Evolutionary conservation across 2,888 invertebrate species (phyloP), one percentile per base, ranked within the genome.

Genomic region (Theodoxus fluviatilis): DNA sequence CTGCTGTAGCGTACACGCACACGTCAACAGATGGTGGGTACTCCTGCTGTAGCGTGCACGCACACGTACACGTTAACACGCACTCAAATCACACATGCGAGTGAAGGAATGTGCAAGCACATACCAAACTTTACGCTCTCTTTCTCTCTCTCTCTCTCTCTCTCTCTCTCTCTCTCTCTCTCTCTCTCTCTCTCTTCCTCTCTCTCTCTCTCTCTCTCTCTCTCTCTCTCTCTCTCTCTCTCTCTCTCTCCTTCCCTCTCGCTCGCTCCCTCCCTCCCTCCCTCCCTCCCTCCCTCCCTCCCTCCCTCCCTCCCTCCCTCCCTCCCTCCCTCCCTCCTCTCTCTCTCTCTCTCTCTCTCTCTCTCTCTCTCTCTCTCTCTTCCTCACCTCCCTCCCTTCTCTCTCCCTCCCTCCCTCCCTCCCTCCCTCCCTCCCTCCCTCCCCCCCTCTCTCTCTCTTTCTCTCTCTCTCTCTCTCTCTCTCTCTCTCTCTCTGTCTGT

Each of bases 151-250:
- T 67, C n/a, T 55, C 38, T 43, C 59, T 40, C 35, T 31, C 37
- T 65, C 55, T 65, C 55, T 52, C 37, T 52, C 65, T 69, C 55
- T 64, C 35, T 47, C 59, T 67, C 67, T 33, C 59, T 31, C 57
- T 43, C 67, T 35, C 28, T 57, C 59, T 33, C 43, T 67, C 35
- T 55, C 57, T 35, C 47, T 18, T 33, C 37, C 55, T 31, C 33
- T 33, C 7, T 35, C 28, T 43, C 66, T 43, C 22, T 57, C 28
- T 1, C 37, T 25, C 33, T 35, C 55, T 38, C 43, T 18, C 22
- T 35, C 38, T 66, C 59, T 35, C 25, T 33, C 43, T 31, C n/a
- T 12, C 28, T 35, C 31, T 7, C 33, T 18, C 9, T 22, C 15
- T n/a, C 25, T 15, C 64, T 18, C 22, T 35, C 18, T 31, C 35